Evolutionary conservation across 1,140 invertebrate genomes (phyloP).

Genomic region (Calycopis cecrops): DNA sequence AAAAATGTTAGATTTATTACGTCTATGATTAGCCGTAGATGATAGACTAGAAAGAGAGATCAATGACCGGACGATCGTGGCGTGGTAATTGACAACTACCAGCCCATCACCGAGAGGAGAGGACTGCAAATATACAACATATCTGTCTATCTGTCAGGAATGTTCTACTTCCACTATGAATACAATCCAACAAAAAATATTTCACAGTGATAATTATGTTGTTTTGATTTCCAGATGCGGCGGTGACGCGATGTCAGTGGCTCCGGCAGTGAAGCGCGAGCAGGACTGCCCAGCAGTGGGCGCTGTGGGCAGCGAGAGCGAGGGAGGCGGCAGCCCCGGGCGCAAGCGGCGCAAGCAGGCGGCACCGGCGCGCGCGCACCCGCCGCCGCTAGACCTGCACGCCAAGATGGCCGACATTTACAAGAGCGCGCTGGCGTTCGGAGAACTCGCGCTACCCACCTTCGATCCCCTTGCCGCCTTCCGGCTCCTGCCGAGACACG

Average conservation of each 20-base stretch:
- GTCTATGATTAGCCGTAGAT: too few relatives aligned
- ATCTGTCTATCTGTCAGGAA: too few relatives aligned
- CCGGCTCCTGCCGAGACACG: constrained; percentile 75
- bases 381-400: constrained; percentile 61
- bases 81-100: too few relatives aligned
- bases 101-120: too few relatives aligned
- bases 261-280: constrained; percentile 71
- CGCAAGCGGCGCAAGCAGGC: constrained; percentile 69
- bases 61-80: too few relatives aligned
- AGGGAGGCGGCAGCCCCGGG: constrained; percentile 56
- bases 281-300: constrained; percentile 46
- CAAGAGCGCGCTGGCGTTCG: constrained; percentile 70
- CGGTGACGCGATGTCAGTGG: constrained; percentile 72
- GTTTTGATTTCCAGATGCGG: constrained; percentile 59
- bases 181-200: too few relatives aligned
- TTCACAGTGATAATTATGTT: constrained; percentile 4
- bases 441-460: constrained; percentile 62
- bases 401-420: constrained; percentile 73
- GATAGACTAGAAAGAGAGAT: too few relatives aligned
- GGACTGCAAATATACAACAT: too few relatives aligned
- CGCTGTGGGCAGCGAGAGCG: constrained; percentile 43
- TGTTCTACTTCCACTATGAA: background rate
- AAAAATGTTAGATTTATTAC: too few relatives aligned
- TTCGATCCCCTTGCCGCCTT: constrained; percentile 73
- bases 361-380: constrained; percentile 53